Conservation (phyloP, 2,888 invertebrate species). For the Scaptodrosophila latifasciaeformis region DNA sequence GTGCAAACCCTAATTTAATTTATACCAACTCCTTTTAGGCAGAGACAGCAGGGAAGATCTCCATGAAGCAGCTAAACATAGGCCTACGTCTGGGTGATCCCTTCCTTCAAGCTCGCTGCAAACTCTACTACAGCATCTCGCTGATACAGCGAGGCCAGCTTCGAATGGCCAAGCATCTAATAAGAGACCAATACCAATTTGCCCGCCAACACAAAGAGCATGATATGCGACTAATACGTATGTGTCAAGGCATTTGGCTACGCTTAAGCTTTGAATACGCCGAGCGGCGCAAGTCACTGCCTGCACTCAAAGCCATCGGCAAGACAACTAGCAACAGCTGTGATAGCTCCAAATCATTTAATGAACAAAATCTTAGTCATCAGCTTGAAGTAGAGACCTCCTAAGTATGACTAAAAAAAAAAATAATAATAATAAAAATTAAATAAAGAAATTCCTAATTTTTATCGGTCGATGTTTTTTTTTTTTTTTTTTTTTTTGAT, state of each 20-base stretch:
- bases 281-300: constrained; percentile 21
- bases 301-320: too few relatives aligned
- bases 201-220: constrained; percentile 68
- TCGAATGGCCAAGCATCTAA: constrained; percentile 79
- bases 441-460: too few relatives aligned
- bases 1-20: not conserved
- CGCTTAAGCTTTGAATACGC: constrained; percentile 79
- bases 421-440: too few relatives aligned
- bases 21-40: constrained; percentile 79
- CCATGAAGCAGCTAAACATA: constrained; percentile 86
- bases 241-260: constrained; percentile 92
- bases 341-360: too few relatives aligned
- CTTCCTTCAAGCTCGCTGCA: constrained; percentile 86
- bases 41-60: constrained; percentile 90
- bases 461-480: too few relatives aligned
- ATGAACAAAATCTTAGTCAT: too few relatives aligned
- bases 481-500: too few relatives aligned
- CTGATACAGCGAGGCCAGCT: constrained; percentile 87
- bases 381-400: too few relatives aligned
- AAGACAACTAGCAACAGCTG: too few relatives aligned
- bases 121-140: constrained; percentile 90
- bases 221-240: constrained; percentile 82
- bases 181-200: constrained; percentile 77
- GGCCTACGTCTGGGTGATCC: constrained; percentile 90
- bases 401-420: too few relatives aligned